Evolutionary conservation across 2,113 vertebrate genomes (phyloP).

Genomic region (Pterocles gutturalis): DNA sequence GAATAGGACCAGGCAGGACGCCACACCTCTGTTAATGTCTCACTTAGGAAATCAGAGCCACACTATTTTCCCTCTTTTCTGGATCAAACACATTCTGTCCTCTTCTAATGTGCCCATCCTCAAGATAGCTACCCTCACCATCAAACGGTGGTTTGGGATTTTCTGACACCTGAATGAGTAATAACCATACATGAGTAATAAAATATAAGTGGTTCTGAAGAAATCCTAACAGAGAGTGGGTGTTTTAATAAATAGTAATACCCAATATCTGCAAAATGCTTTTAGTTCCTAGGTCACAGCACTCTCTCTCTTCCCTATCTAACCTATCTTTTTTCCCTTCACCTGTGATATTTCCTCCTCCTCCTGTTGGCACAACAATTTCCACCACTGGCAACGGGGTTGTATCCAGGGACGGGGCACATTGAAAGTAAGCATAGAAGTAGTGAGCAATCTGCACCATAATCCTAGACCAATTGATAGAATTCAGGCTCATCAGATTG

Average conservation of each 20-base stretch:
- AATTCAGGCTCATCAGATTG: slow-evolving; percentile 91
- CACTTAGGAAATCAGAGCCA: slow-evolving; percentile 2
- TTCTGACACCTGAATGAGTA: slow-evolving; percentile 38
- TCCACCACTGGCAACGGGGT: slow-evolving; percentile 79
- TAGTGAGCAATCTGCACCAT: slow-evolving; percentile 91
- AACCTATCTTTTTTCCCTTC: slow-evolving; percentile 8
- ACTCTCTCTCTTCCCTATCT: not conserved
- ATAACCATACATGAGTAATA: slow-evolving; percentile 45
- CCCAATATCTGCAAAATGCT: not conserved
- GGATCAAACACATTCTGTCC: not conserved
- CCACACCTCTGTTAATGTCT: not conserved
- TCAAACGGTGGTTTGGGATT: slow-evolving; percentile 23
- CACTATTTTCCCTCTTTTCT: slow-evolving; percentile 7
- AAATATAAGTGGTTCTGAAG: slow-evolving; percentile 57
- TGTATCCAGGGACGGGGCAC: slow-evolving; percentile 36
- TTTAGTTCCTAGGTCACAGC: slow-evolving; percentile 36
- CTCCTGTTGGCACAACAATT: slow-evolving; percentile 93
- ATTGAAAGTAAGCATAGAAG: slow-evolving; percentile 89
- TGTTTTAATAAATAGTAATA: slow-evolving; percentile 57
- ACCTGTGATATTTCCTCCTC: slow-evolving; percentile 91
- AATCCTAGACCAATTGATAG: slow-evolving; percentile 91
- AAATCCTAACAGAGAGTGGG: slow-evolving; percentile 56
- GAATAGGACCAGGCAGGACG: not conserved
- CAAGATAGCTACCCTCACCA: not conserved
- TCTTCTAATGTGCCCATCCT: not conserved